Evolutionary conservation across 1,140 invertebrate genomes (phyloP).

Genomic region (Trachymyrmex septentrionalis): DNA sequence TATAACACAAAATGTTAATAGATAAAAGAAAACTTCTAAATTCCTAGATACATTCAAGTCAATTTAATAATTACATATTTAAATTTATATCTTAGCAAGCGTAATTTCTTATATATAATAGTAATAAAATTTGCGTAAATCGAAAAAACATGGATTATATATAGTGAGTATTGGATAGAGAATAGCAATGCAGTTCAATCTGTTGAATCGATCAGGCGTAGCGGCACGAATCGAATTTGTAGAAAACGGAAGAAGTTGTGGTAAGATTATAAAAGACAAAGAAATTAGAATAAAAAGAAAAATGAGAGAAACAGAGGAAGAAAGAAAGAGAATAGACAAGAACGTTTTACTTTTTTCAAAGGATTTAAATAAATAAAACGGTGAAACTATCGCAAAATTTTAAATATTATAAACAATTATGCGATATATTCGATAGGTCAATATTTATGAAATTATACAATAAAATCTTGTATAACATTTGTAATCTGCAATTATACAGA

Average conservation of each 20-base stretch:
- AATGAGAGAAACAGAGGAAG: neutral
- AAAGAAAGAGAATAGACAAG: neutral
- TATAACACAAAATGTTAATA: too few species aligned
- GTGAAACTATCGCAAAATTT: neutral
- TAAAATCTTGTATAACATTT: too few species aligned
- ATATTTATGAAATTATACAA: too few species aligned
- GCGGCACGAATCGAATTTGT: neutral
- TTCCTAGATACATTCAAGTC: neutral
- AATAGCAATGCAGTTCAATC: neutral
- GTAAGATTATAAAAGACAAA: constrained; percentile 8
- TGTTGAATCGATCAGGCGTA: neutral
- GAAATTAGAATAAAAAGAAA: neutral
- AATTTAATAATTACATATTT: neutral
- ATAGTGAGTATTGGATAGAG: neutral
- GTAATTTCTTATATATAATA: neutral
- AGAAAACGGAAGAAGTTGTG: neutral
- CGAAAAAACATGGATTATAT: neutral
- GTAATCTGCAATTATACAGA: too few species aligned
- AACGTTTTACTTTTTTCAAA: neutral
- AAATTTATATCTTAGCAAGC: constrained; percentile 15
- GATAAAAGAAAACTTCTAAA: neutral
- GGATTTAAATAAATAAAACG: neutral
- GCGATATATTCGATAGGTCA: too few species aligned
- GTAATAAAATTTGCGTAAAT: neutral
- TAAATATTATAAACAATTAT: neutral